These are phyloP conservation scores for Sprattus sprattus DNA, from an alignment of 2,113 vertebrate genomes.

Conservation along the genomic window DNA sequence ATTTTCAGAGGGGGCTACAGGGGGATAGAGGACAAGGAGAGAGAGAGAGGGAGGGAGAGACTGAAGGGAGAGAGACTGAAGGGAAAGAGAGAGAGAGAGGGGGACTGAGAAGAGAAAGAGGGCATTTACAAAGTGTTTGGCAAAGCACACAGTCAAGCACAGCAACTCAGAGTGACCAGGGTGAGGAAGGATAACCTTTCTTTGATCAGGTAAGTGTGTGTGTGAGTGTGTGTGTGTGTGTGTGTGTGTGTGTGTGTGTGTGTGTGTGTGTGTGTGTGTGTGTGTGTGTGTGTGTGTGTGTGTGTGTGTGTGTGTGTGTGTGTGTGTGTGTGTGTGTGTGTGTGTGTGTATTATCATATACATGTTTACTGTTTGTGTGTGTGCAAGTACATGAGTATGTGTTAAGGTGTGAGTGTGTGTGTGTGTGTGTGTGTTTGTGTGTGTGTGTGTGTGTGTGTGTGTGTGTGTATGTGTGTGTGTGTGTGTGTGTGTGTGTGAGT, in stretches of 20 bases:
- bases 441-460: not conserved
- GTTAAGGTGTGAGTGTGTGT: not conserved
- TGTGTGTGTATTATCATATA: not conserved
- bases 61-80: slow-evolving; percentile 17
- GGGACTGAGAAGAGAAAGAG: slow-evolving; percentile 41
- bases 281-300: not conserved
- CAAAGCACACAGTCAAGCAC: slow-evolving; percentile 51
- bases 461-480: not conserved
- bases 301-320: not conserved
- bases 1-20: slow-evolving; percentile 25
- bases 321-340: not conserved
- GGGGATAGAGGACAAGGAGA: slow-evolving; percentile 19
- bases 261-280: not conserved
- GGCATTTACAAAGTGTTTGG: slow-evolving; percentile 57
- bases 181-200: slow-evolving; percentile 56
- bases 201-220: slow-evolving; percentile 64
- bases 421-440: not conserved
- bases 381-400: not conserved
- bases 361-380: not conserved
- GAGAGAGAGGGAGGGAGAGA: not conserved
- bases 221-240: slow-evolving; percentile 31
- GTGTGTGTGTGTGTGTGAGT: not conserved
- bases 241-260: not conserved
- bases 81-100: slow-evolving; percentile 34
- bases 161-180: slow-evolving; percentile 43